Evolutionary conservation across 2,888 invertebrate species (phyloP).

Genomic region (Arge pagana): DNA sequence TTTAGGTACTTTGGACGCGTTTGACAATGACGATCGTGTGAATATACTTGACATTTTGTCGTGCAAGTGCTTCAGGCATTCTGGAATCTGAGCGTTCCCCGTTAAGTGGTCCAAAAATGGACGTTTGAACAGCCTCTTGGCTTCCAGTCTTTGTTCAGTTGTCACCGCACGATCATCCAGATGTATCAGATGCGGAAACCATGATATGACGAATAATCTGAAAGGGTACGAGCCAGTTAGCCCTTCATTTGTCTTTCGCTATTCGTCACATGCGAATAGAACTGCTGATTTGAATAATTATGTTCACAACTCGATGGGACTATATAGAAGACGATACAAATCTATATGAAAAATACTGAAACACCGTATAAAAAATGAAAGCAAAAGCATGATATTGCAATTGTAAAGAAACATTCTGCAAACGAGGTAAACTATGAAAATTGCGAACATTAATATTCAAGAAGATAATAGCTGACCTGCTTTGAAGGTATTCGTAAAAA

Average conservation of each 20-base stretch:
- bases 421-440: neutral
- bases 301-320: no score
- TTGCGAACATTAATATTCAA: conserved; percentile 15
- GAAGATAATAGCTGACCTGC: conserved; percentile 63
- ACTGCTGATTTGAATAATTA: no score
- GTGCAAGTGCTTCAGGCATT: conserved; percentile 48
- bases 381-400: conserved; percentile 1
- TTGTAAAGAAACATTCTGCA: neutral
- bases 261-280: no score
- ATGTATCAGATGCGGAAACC: conserved; percentile 70
- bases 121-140: conserved; percentile 66
- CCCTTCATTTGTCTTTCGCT: no score
- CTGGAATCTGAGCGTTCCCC: conserved; percentile 48
- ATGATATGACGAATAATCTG: conserved; percentile 76
- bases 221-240: no score
- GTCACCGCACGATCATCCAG: conserved; percentile 75
- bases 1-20: conserved; percentile 29
- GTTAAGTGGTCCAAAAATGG: conserved; percentile 64
- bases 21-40: conserved; percentile 38
- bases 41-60: conserved; percentile 44
- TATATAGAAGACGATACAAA: no score
- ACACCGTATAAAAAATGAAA: neutral
- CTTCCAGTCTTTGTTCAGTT: conserved; percentile 67
- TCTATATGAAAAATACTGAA: neutral
- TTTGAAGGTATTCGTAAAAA: conserved; percentile 75